These are phyloP conservation scores for Colistium nudipinnis DNA, from an alignment of 2,113 vertebrate genomes.

Conservation along the genomic window DNA sequence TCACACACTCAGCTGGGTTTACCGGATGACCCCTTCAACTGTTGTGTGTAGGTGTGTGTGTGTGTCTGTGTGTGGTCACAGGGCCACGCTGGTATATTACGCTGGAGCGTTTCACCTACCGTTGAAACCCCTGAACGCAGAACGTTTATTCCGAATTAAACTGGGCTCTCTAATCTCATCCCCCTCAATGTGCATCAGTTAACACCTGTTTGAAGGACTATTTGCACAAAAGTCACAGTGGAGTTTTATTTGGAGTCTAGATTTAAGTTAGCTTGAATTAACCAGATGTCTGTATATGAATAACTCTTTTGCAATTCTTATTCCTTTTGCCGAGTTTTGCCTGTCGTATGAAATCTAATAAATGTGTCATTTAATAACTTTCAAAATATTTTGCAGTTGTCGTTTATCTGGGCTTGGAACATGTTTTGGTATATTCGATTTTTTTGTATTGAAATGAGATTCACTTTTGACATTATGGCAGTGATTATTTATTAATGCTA, in stretches of 20 bases:
- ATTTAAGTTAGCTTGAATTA: conserved; percentile 43
- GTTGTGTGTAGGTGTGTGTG: conserved; percentile 63
- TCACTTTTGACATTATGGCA: background rate
- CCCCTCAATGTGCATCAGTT: conserved; percentile 29
- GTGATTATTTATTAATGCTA: background rate
- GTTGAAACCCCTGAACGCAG: conserved; percentile 44
- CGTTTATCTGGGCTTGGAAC: background rate
- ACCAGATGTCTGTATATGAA: conserved; percentile 60
- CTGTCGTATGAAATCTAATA: conserved; percentile 64
- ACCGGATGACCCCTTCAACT: conserved; percentile 36
- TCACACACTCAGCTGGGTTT: conserved; percentile 21
- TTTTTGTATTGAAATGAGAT: too few species aligned
- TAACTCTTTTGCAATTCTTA: conserved; percentile 55
- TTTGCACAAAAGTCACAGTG: conserved; percentile 52
- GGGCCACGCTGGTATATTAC: conserved; percentile 18
- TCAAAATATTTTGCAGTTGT: conserved; percentile 1
- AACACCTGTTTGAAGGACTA: conserved; percentile 29
- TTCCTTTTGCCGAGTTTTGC: conserved; percentile 55
- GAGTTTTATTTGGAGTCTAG: background rate
- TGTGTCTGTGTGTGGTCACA: conserved; percentile 66
- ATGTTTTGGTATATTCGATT: background rate
- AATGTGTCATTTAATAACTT: conserved; percentile 50
- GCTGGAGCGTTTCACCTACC: conserved; percentile 35
- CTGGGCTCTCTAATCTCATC: conserved; percentile 14
- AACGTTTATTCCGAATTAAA: conserved; percentile 53